These are phyloP conservation scores for Condylostylus longicornis DNA, from an alignment of 1,140 invertebrate genomes.

Conservation along the genomic window DNA sequence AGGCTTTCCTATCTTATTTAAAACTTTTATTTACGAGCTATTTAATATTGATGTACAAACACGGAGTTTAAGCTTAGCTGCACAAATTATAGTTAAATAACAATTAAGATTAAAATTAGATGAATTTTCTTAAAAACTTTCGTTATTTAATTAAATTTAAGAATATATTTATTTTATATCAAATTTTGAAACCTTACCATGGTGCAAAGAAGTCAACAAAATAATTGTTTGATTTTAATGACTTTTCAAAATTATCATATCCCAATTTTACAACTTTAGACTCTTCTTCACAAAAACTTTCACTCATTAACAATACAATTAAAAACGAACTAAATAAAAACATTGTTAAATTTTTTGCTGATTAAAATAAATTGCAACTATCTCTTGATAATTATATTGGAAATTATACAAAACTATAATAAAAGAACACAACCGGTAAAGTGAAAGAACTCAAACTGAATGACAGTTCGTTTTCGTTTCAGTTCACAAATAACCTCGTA, in stretches of 20 bases:
- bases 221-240: conserved; percentile 44
- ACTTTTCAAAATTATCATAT: conserved; percentile 50
- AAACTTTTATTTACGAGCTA: background rate
- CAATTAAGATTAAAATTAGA: background rate
- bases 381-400: too few relatives aligned
- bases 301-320: too few relatives aligned
- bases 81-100: background rate
- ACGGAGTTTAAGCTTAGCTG: background rate
- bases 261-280: conserved; percentile 9
- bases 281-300: too few relatives aligned
- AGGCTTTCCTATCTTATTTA: background rate
- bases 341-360: too few relatives aligned
- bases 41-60: background rate
- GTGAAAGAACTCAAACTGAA: too few relatives aligned
- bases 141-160: background rate
- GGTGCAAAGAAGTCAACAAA: conserved; percentile 69
- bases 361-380: too few relatives aligned
- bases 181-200: conserved; percentile 37
- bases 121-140: background rate
- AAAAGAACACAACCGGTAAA: too few relatives aligned
- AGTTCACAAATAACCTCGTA: too few relatives aligned
- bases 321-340: too few relatives aligned
- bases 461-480: too few relatives aligned
- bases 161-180: background rate
- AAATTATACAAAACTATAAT: too few relatives aligned